Evolutionary conservation across 2,113 vertebrate genomes (phyloP).

Genomic region (Python bivittatus): DNA sequence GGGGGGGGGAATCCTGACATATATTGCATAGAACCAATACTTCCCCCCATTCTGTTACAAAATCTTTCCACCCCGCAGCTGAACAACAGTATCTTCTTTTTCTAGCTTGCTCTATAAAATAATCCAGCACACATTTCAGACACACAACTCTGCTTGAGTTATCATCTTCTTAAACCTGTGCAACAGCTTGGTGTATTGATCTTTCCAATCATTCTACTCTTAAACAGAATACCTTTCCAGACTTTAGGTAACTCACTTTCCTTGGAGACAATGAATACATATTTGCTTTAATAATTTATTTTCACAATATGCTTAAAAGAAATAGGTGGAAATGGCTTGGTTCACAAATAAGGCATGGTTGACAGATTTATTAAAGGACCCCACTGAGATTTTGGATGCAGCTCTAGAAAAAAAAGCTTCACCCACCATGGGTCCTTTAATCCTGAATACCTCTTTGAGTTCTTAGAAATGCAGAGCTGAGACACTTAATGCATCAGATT

Average conservation of each 20-base stretch:
- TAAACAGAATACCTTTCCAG: conserved; percentile 24
- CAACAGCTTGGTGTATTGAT: neutral
- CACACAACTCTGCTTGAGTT: neutral
- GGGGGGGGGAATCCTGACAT: too few species aligned
- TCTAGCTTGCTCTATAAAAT: neutral
- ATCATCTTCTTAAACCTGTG: conserved; percentile 5
- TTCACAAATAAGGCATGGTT: neutral
- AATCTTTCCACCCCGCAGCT: neutral
- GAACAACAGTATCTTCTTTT: conserved; percentile 11
- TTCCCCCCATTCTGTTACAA: neutral
- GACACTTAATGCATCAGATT: neutral
- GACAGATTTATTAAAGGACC: neutral
- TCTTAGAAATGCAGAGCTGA: neutral
- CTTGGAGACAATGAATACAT: neutral
- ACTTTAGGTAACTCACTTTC: conserved; percentile 17
- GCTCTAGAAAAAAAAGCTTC: neutral
- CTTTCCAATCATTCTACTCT: conserved; percentile 25
- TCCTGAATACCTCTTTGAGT: neutral
- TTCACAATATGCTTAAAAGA: neutral
- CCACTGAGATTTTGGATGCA: neutral
- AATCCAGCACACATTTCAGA: conserved; percentile 19
- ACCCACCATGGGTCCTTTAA: neutral
- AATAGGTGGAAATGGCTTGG: neutral
- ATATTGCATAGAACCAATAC: too few species aligned
- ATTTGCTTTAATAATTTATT: conserved; percentile 42